phyloP scores from a whole-genome alignment of 2,113 vertebrate genomes.

The Tachysurus vachellii region DNA sequence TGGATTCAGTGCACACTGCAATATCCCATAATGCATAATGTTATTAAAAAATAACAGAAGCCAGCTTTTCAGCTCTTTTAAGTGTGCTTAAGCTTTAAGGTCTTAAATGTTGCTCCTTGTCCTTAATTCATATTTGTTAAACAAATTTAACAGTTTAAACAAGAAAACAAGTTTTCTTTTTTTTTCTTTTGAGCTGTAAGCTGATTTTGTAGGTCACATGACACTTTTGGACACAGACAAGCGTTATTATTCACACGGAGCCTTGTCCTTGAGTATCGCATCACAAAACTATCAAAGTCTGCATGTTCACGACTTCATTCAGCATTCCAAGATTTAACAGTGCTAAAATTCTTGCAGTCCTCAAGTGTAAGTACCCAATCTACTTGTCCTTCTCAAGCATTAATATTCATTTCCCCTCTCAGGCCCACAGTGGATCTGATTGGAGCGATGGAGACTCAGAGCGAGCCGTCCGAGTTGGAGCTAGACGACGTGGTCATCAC shows the following conservation, averaged over 20 bases:
- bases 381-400: not conserved
- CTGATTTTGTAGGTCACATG: too few species aligned
- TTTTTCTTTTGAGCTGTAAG: too few species aligned
- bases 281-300: not conserved
- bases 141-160: too few species aligned
- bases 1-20: too few species aligned
- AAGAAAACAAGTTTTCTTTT: too few species aligned
- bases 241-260: not conserved
- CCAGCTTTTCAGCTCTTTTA: too few species aligned
- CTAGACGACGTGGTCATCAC: constrained; percentile 96
- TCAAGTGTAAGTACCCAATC: not conserved
- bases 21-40: too few species aligned
- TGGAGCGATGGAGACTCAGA: constrained; percentile 88
- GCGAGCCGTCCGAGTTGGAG: constrained; percentile 92
- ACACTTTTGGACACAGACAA: too few species aligned
- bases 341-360: not conserved
- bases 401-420: not conserved
- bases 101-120: too few species aligned
- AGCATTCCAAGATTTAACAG: not conserved
- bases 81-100: too few species aligned
- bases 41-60: too few species aligned
- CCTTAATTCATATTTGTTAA: too few species aligned
- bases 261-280: not conserved
- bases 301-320: not conserved
- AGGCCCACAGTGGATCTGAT: constrained; percentile 95